Base-by-base conservation (phyloP, 2,797 vertebrate species). In the Poeciliopsis infans region DNA sequence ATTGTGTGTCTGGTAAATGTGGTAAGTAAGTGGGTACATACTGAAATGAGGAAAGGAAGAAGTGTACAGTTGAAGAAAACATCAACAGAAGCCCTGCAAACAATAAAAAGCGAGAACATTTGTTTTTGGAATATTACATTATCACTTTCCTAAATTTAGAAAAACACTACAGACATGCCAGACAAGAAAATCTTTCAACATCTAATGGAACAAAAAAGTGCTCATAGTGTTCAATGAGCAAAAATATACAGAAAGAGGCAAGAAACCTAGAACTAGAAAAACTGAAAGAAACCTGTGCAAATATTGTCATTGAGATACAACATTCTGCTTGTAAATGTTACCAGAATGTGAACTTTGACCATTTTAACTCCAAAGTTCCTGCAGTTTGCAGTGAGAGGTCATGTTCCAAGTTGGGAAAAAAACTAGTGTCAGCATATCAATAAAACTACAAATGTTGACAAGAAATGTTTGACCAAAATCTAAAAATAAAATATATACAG, bases 1-100 rank as follows among this genome's bases (percentile, higher is more conserved):
- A 92, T 91, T 91, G 83, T 84, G 80, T 12, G 20, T 41, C 75
- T 85, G 82, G 84, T 91, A 88, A 83, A 88, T 66, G 75, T 75
- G 82, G 81, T 80, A 80, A 88, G 83, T 84, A 86, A 90, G 83
- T 43, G n/a, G n/a, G 39, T 69, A 28, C 82, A 77, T 81, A 87
- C 83, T 89, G 77, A 90, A 91, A 92, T 88, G 79, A 75, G 74
- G 41, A 85, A 36, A 16, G 3, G 83, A 84, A 77, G 68, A 45
- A 3, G 13, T 6, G 68, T 45, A 43, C 25, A 57, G 28, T 59
- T 78, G 10, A 85, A 69, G 83, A 64, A 75, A 28, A 20, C 1
- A n/a, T 69, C 8, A 11, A 76, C 59, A 69, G 57, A 5, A 76
- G 43, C 23, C n/a, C 16, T 3, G 69, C 13, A 41, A 59, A 41